A percentile compares a stretch with the other conserved stretches of the same genome.
These are phyloP conservation scores for Bombus affinis DNA, from an alignment of 1,140 invertebrate genomes.

Conservation along the genomic window DNA sequence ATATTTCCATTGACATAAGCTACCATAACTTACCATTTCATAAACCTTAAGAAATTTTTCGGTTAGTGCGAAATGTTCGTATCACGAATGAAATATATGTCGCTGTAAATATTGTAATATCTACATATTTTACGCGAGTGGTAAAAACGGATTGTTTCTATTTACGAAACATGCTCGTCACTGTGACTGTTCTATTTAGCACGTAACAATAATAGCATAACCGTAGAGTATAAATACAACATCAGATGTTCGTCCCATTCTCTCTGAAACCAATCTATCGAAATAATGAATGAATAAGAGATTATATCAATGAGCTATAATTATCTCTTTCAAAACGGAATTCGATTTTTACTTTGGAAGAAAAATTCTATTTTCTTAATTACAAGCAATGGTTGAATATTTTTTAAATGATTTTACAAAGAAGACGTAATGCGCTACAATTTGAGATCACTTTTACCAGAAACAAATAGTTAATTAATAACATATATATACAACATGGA, in stretches of 20 bases:
- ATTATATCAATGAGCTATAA: too few relatives aligned
- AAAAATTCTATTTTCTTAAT: not conserved
- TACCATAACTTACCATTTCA: too few relatives aligned
- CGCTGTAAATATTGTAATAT: too few relatives aligned
- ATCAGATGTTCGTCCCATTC: not conserved
- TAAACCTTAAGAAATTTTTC: too few relatives aligned
- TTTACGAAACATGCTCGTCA: not conserved
- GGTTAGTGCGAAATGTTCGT: too few relatives aligned
- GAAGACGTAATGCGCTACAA: not conserved
- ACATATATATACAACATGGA: not conserved
- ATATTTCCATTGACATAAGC: too few relatives aligned
- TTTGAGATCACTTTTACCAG: not conserved
- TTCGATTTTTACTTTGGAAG: too few relatives aligned
- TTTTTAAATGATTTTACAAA: too few relatives aligned
- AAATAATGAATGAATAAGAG: too few relatives aligned
- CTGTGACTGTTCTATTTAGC: not conserved
- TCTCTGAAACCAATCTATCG: not conserved
- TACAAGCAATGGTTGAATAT: too few relatives aligned
- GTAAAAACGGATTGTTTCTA: not conserved
- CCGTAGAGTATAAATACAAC: not conserved
- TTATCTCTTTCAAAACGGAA: too few relatives aligned
- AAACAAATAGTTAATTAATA: not conserved
- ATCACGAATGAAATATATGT: too few relatives aligned
- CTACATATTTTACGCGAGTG: not conserved
- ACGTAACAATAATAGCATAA: not conserved